phyloP scores from a whole-genome alignment of 2,113 vertebrate genomes.

The Colaptes auratus region DNA sequence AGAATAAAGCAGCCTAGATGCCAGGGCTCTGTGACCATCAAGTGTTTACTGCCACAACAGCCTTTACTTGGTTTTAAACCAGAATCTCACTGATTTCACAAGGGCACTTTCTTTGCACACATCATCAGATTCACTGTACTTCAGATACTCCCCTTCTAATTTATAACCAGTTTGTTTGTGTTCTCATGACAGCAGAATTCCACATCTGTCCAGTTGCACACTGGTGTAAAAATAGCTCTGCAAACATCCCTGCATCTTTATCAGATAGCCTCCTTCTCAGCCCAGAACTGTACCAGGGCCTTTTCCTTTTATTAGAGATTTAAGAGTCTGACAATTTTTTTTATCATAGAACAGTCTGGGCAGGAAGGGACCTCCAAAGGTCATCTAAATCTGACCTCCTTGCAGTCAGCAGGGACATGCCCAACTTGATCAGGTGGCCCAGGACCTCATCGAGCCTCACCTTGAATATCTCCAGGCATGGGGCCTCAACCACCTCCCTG shows the following conservation, averaged over 20 bases:
- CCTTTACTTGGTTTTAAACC: neutral
- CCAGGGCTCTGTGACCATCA: neutral
- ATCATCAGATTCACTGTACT: neutral
- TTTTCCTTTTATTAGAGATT: neutral
- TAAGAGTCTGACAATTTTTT: neutral
- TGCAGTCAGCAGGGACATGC: no score
- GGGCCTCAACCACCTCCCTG: no score
- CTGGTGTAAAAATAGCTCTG: neutral
- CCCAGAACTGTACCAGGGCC: neutral
- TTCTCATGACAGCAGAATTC: neutral
- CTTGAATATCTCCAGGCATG: no score
- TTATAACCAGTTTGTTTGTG: neutral
- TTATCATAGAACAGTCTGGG: neutral
- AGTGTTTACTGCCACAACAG: neutral
- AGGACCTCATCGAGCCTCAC: no score
- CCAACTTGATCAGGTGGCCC: no score
- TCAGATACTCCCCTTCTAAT: neutral
- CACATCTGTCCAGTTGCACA: neutral
- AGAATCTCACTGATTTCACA: neutral
- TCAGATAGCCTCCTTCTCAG: neutral
- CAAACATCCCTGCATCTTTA: neutral
- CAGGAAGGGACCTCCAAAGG: no score
- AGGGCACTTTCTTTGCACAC: neutral
- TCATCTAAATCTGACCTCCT: no score
- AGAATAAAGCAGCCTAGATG: conserved; percentile 24